These are phyloP conservation scores for Neosalanx taihuensis DNA, from an alignment of 2,797 vertebrate species.

Conservation along the genomic window DNA sequence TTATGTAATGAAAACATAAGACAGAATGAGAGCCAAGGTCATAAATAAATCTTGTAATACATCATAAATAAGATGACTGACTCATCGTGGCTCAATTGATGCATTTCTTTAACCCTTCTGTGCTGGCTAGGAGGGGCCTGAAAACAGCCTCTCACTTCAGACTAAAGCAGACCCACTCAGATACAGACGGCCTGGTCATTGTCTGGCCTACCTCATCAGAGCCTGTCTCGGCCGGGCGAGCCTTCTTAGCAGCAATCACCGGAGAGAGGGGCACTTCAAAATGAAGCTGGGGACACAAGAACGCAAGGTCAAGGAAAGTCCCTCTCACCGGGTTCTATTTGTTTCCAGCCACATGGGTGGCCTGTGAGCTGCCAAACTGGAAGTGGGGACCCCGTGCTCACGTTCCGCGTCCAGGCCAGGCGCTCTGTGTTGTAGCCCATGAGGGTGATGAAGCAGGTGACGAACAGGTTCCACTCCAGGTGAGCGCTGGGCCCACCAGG, in stretches of 20 bases:
- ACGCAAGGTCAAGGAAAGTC: conserved; percentile 29
- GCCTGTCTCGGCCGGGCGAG: conserved; percentile 91
- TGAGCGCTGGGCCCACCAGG: conserved; percentile 90
- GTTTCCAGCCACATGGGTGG: neutral
- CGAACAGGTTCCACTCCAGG: conserved; percentile 92
- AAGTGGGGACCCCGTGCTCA: conserved; percentile 62
- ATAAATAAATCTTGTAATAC: no score
- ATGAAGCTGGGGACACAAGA: conserved; percentile 77
- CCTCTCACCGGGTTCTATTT: neutral
- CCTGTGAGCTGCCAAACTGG: no score
- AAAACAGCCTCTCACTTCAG: neutral
- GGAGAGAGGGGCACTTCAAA: conserved; percentile 97
- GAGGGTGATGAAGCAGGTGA: conserved; percentile 93
- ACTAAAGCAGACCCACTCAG: neutral
- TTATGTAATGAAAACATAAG: no score
- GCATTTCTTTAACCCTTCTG: neutral
- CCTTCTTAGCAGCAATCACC: conserved; percentile 97
- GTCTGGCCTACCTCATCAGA: conserved; percentile 83
- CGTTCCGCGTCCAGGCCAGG: conserved; percentile 88
- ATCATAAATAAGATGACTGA: no score
- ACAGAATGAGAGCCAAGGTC: no score
- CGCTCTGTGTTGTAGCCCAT: conserved; percentile 98
- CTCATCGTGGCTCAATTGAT: no score
- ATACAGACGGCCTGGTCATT: neutral
- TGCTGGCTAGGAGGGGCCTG: no score